Base-by-base conservation (phyloP, 2,113 vertebrate species). In the Alexandromys fortis region DNA sequence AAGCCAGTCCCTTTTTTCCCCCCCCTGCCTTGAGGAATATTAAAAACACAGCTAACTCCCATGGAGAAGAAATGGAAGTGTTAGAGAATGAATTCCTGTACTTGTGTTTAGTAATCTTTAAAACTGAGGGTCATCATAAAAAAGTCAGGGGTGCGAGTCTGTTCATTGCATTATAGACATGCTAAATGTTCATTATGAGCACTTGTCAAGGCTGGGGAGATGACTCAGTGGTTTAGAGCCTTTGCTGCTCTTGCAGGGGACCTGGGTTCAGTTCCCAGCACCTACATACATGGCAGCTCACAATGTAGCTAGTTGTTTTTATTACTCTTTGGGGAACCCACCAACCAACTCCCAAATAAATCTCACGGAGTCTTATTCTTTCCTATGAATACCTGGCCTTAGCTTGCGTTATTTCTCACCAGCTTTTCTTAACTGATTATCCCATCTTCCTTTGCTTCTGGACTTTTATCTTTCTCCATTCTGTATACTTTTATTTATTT, bases 11-110 rank as follows among this genome's bases (percentile, higher is more conserved):
- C 22, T 0, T 9, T 45, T 24, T 33, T 61, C 9, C 33, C 86
- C n/a, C 63, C 72, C 81, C 75, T 89, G 63, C 87, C 95, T 96
- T 96, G 78, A 94, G 47, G 95, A 96, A 92, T 94, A 90, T 73
- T 94, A 94, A 92, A 96, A 94, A 78, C 2, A 72, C 30, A 3
- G 13, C 65, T 90, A 77, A 77, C 58, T 81, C 79, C 52, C 88
- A 38, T 33, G 63, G 55, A 89, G 70, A 95, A 97, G 79, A 96
- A 95, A 91, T 86, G 72, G 30, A 90, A 90, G 17, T 90, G 7
- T 88, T 97, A 96, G 87, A 77, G 92, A 95, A 82, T 67, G 92
- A 95, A 82, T 67, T 42, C 22, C 35, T 92, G 19, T 61, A 42
- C 78, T 67, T 73, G 5, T 89, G 38, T 86, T 91, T 73, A 86